Percentiles rank a stretch among this genome's conserved stretches.
These are phyloP conservation scores for Drosophila pectinifera DNA, from an alignment of 1,140 invertebrate genomes.

Conservation along the genomic window DNA sequence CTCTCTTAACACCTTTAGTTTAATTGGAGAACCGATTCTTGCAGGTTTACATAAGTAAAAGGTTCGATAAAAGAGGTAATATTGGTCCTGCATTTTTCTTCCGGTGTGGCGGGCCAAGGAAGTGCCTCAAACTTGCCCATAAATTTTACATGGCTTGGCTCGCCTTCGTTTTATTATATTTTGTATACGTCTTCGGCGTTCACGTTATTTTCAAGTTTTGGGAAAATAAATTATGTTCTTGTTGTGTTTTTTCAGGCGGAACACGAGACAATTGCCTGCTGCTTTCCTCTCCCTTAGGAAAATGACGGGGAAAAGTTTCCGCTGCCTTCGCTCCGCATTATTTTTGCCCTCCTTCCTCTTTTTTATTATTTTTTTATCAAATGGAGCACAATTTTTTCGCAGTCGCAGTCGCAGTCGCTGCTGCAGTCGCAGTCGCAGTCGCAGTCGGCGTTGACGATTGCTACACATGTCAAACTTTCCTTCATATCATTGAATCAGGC, in stretches of 20 bases:
- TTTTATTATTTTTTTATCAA: constrained; percentile 13
- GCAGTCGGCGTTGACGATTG: constrained; percentile 25
- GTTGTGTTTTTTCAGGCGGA: constrained; percentile 67
- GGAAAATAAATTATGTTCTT: constrained; percentile 65
- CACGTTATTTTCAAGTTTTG: constrained; percentile 59
- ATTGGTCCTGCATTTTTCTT: constrained; percentile 8
- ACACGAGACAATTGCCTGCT: constrained; percentile 66
- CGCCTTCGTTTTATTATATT: constrained; percentile 34
- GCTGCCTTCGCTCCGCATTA: constrained; percentile 36
- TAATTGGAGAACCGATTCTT: too few relatives aligned
- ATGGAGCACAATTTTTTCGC: constrained; percentile 44
- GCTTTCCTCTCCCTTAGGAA: constrained; percentile 18
- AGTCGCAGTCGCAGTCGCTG: constrained; percentile 19
- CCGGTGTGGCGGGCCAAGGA: not conserved
- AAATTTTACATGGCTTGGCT: constrained; percentile 52
- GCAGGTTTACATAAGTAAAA: too few relatives aligned
- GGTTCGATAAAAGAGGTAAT: too few relatives aligned
- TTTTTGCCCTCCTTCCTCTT: constrained; percentile 11
- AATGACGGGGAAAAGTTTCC: constrained; percentile 54
- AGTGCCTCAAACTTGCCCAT: constrained; percentile 48
- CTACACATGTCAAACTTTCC: constrained; percentile 66
- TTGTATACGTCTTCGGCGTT: constrained; percentile 37
- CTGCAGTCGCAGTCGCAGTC: constrained; percentile 17
- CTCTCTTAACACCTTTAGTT: too few relatives aligned
- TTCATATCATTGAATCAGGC: constrained; percentile 64